Percentiles rank a stretch among this genome's conserved stretches.
Conservation (phyloP, 2,113 vertebrate species). For the Chionodraco myersi region DNA sequence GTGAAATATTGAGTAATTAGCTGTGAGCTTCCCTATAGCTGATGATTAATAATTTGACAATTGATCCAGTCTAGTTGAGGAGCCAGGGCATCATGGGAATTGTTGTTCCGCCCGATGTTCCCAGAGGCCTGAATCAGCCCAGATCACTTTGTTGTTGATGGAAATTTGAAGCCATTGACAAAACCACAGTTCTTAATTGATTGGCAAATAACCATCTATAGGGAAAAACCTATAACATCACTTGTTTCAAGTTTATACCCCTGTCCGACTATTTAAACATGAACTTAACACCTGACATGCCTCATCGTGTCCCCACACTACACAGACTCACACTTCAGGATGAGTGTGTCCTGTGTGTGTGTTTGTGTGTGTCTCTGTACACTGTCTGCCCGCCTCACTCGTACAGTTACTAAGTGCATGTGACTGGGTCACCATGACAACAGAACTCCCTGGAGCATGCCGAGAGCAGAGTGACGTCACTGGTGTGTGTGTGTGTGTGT, state of each 20-base stretch:
- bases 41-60: slow-evolving; percentile 55
- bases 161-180: slow-evolving; percentile 24
- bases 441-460: slow-evolving; percentile 70
- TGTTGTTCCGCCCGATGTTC: slow-evolving; percentile 21
- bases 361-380: slow-evolving; percentile 7
- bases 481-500: slow-evolving; percentile 19
- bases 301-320: background rate
- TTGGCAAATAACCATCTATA: slow-evolving; percentile 29
- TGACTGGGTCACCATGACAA: slow-evolving; percentile 79
- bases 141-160: slow-evolving; percentile 30
- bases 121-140: slow-evolving; percentile 27
- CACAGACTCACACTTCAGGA: background rate
- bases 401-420: slow-evolving; percentile 66
- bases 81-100: slow-evolving; percentile 42
- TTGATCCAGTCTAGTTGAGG: slow-evolving; percentile 43
- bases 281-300: background rate
- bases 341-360: slow-evolving; percentile 8
- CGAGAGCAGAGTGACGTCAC: slow-evolving; percentile 65
- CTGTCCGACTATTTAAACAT: background rate
- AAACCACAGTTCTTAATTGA: slow-evolving; percentile 32
- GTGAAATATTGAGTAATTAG: slow-evolving; percentile 39
- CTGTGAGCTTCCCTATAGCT: slow-evolving; percentile 16
- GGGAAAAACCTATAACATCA: background rate
- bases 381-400: slow-evolving; percentile 41
- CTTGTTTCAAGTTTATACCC: background rate